phyloP scores from a whole-genome alignment of 2,797 vertebrate genomes.

The Sebastes cheni region DNA sequence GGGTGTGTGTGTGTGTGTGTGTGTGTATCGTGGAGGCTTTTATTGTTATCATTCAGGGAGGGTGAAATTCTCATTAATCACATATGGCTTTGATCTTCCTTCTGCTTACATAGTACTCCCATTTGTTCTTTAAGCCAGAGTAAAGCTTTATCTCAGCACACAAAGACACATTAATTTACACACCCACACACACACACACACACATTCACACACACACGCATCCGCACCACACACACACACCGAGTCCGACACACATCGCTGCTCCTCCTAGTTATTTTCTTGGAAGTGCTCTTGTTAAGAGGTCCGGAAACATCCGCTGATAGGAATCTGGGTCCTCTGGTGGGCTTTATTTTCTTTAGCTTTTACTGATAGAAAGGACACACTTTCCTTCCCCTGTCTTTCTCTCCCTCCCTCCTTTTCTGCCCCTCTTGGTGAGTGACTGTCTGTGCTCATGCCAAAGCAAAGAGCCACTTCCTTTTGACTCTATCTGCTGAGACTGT shows the following conservation, averaged over 20 bases:
- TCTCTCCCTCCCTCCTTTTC: conserved; percentile 30
- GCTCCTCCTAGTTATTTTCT: conserved; percentile 72
- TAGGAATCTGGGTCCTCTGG: conserved; percentile 76
- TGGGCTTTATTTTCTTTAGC: conserved; percentile 78
- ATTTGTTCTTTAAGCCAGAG: conserved; percentile 66
- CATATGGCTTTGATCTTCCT: conserved; percentile 72
- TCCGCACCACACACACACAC: conserved; percentile 9
- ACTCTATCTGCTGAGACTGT: conserved; percentile 54
- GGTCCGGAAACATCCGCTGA: conserved; percentile 77
- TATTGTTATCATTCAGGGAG: conserved; percentile 66
- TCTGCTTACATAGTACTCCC: conserved; percentile 63
- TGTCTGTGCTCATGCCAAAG: conserved; percentile 75
- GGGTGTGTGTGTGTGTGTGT: neutral
- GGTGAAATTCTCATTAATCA: conserved; percentile 72
- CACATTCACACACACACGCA: conserved; percentile 23
- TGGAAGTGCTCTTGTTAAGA: conserved; percentile 75
- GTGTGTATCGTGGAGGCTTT: conserved; percentile 38
- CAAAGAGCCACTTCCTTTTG: conserved; percentile 71
- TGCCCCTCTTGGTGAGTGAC: conserved; percentile 59
- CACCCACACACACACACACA: conserved; percentile 12
- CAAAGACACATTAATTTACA: conserved; percentile 59
- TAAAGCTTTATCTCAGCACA: conserved; percentile 63
- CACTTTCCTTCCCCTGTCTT: conserved; percentile 54
- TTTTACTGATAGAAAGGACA: conserved; percentile 70
- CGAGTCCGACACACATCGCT: conserved; percentile 58